These are phyloP conservation scores for Drosophila fuyamai DNA, from an alignment of 1,140 invertebrate genomes.

Conservation along the genomic window DNA sequence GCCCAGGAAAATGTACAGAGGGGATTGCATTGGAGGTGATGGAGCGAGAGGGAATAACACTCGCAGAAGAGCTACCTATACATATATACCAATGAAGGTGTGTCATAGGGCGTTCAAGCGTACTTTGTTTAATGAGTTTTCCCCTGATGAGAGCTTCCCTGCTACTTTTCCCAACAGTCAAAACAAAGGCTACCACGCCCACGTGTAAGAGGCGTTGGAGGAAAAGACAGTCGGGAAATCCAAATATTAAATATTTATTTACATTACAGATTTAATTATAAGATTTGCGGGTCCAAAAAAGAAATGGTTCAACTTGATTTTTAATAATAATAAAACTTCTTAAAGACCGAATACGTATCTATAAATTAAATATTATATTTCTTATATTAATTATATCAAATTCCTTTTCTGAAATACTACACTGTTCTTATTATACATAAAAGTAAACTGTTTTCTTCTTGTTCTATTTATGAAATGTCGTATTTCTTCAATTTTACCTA, in stretches of 20 bases:
- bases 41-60: slow-evolving; percentile 8
- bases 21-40: not conserved
- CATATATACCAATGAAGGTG: slow-evolving; percentile 27
- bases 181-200: slow-evolving; percentile 48
- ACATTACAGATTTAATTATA: not conserved
- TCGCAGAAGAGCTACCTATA: slow-evolving; percentile 5
- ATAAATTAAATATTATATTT: too few relatives aligned
- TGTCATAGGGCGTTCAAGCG: slow-evolving; percentile 63
- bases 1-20: slow-evolving; percentile 6
- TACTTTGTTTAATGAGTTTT: slow-evolving; percentile 83
- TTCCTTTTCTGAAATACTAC: too few relatives aligned
- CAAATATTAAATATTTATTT: slow-evolving; percentile 1
- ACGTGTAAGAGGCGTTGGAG: not conserved
- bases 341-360: too few relatives aligned
- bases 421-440: too few relatives aligned
- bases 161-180: slow-evolving; percentile 20
- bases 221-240: not conserved
- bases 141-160: slow-evolving; percentile 37
- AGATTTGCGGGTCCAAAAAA: not conserved
- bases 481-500: too few relatives aligned
- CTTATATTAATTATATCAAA: too few relatives aligned
- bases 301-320: too few relatives aligned
- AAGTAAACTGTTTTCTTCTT: too few relatives aligned
- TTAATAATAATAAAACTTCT: too few relatives aligned
- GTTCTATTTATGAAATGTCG: too few relatives aligned